Conservation (phyloP, 2,113 vertebrate genomes). For the Madoqua kirkii region DNA sequence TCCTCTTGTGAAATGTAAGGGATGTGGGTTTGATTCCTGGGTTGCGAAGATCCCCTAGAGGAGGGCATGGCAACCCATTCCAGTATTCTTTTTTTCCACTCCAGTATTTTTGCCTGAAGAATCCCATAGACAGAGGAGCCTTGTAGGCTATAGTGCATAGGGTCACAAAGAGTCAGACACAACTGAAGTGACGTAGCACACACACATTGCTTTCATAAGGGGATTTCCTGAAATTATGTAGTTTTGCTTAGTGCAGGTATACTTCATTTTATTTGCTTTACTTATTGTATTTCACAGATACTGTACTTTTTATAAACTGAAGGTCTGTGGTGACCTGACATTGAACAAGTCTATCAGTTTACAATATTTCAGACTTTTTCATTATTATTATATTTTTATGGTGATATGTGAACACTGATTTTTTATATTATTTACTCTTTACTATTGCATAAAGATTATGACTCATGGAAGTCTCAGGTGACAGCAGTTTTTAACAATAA, state of each 20-base stretch:
- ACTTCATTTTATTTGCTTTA: neutral
- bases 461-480: neutral
- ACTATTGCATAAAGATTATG: neutral
- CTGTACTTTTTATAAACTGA: neutral
- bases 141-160: neutral
- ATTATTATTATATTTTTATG: neutral
- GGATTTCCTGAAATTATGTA: neutral
- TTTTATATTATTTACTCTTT: neutral
- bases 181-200: neutral
- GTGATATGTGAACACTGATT: neutral
- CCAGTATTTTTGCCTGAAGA: neutral
- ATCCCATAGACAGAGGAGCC: neutral
- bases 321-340: neutral
- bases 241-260: neutral
- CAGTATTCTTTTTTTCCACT: neutral
- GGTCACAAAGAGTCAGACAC: neutral
- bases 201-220: neutral
- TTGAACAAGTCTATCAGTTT: neutral
- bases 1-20: neutral
- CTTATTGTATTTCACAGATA: neutral
- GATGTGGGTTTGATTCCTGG: neutral
- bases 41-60: neutral
- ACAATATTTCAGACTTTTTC: neutral
- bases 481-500: neutral
- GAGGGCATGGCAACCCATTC: neutral